These are phyloP conservation scores for Bicyclus anynana DNA, from an alignment of 1,140 invertebrate species.

Conservation along the genomic window DNA sequence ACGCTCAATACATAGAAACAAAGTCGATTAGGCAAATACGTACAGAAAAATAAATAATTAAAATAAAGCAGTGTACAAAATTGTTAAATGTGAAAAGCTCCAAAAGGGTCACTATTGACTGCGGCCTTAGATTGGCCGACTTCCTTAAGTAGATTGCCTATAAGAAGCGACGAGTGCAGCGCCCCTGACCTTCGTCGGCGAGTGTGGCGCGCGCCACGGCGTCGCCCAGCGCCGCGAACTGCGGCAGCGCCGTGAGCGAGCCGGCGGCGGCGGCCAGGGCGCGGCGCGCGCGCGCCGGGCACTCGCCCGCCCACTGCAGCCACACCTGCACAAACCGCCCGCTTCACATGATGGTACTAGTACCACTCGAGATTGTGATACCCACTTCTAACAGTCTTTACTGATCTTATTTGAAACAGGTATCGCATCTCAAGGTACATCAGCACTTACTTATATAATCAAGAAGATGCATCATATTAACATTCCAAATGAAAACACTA, in stretches of 20 bases:
- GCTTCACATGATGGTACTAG: neutral
- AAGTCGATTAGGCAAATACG: neutral
- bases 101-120: too few species aligned
- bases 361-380: too few species aligned
- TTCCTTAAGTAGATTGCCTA: too few species aligned
- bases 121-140: too few species aligned
- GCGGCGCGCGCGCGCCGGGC: conserved; percentile 1
- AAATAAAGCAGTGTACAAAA: too few species aligned
- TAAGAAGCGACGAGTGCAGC: too few species aligned
- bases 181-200: conserved; percentile 19
- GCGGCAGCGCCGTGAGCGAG: conserved; percentile 29
- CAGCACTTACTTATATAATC: too few species aligned
- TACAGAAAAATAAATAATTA: neutral
- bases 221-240: conserved; percentile 42
- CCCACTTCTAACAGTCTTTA: neutral
- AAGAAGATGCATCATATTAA: too few species aligned
- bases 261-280: conserved; percentile 27
- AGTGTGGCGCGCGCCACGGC: conserved; percentile 26
- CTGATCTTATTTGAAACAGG: too few species aligned
- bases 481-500: too few species aligned
- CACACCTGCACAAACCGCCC: conserved; percentile 37
- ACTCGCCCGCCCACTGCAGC: conserved; percentile 23
- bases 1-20: neutral
- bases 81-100: too few species aligned
- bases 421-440: too few species aligned